These are phyloP conservation scores for Halocaridina rubra DNA, from an alignment of 2,888 invertebrate species.

Conservation along the genomic window DNA sequence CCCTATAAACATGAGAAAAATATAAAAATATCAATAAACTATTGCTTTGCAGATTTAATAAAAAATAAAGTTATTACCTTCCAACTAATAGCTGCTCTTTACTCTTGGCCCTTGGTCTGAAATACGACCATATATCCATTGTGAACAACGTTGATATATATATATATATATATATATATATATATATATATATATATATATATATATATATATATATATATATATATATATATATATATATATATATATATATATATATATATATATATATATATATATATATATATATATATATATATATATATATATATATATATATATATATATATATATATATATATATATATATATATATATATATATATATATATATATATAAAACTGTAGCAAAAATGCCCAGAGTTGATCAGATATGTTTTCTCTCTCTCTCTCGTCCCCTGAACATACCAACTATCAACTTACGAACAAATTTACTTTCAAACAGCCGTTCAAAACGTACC, in stretches of 20 bases:
- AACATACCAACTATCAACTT: no score
- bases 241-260: constrained; percentile 4
- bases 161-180: constrained; percentile 1
- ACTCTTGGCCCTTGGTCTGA: constrained; percentile 68
- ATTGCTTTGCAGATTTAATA: not conserved
- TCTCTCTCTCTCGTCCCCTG: no score
- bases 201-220: constrained; percentile 8
- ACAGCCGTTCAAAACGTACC: no score
- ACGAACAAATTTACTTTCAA: no score
- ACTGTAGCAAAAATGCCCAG: not conserved
- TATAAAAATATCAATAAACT: no score
- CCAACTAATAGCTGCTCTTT: constrained; percentile 70
- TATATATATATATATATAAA: constrained; percentile 8
- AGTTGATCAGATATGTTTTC: no score
- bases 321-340: constrained; percentile 8
- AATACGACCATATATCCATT: constrained; percentile 71
- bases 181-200: constrained; percentile 8
- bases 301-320: constrained; percentile 5
- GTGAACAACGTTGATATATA: constrained; percentile 70
- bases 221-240: constrained; percentile 4
- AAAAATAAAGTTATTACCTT: constrained; percentile 32
- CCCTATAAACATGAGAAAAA: no score
- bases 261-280: constrained; percentile 8
- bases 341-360: constrained; percentile 8
- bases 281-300: not conserved